phyloP scores from a whole-genome alignment of 2,888 invertebrate species.

The Smittia sp. region DNA sequence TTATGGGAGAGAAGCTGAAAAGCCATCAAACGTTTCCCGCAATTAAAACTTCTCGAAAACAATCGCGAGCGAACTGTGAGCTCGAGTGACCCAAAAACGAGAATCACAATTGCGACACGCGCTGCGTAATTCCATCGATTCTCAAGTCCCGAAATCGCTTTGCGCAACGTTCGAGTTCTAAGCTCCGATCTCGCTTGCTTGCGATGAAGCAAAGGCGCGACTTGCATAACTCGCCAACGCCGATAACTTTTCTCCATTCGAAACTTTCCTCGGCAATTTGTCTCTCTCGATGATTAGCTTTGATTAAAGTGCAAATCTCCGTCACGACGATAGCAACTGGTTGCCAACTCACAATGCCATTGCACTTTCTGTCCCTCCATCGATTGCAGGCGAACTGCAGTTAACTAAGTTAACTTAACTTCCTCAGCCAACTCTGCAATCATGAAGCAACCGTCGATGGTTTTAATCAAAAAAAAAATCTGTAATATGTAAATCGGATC shows the following conservation, averaged over 20 bases:
- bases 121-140: not conserved
- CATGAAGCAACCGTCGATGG: no score
- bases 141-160: not conserved
- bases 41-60: conserved; percentile 1
- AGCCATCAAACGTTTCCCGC: not conserved
- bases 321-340: not conserved
- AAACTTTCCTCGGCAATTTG: not conserved
- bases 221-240: not conserved
- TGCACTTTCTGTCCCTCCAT: not conserved
- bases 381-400: no score
- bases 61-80: not conserved
- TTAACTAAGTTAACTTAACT: no score
- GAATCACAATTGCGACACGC: not conserved
- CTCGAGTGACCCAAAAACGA: not conserved
- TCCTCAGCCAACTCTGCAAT: no score
- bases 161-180: not conserved
- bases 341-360: not conserved
- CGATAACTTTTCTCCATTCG: not conserved
- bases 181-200: not conserved
- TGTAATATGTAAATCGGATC: no score
- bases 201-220: no score
- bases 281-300: conserved; percentile 1
- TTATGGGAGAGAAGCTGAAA: not conserved
- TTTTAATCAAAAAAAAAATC: no score
- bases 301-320: conserved; percentile 1